Evolutionary conservation across 1,140 invertebrate species (phyloP).

Genomic region (Bombus impatiens): DNA sequence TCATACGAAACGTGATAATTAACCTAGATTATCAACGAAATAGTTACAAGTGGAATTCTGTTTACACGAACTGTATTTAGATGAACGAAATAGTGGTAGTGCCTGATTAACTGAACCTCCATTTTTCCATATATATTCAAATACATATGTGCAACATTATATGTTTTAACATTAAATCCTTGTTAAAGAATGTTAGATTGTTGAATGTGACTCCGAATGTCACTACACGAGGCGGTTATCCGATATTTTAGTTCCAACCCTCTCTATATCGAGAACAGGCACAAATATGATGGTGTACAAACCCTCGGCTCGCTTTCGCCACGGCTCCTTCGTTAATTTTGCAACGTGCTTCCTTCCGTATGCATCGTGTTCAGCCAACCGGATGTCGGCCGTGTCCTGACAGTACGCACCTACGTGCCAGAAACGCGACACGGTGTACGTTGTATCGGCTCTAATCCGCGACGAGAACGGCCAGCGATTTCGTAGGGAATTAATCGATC

Average conservation of each 20-base stretch:
- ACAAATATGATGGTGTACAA: neutral
- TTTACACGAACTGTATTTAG: fast-evolving
- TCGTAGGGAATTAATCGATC: slow-evolving; percentile 71
- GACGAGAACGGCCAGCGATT: slow-evolving; percentile 64
- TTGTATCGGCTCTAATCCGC: slow-evolving; percentile 59
- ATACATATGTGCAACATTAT: neutral
- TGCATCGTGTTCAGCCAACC: neutral
- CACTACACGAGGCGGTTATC: neutral
- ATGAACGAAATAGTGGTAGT: too few relatives aligned
- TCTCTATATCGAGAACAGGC: neutral
- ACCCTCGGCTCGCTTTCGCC: slow-evolving; percentile 45
- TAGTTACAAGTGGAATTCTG: too few relatives aligned
- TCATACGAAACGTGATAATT: neutral
- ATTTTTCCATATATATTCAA: too few relatives aligned
- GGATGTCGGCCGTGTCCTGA: neutral
- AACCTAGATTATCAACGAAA: neutral
- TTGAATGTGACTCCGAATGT: too few relatives aligned
- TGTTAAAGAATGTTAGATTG: neutral
- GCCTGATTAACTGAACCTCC: too few relatives aligned
- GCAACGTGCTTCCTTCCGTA: slow-evolving; percentile 47
- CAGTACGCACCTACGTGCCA: neutral
- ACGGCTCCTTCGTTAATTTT: slow-evolving; percentile 67
- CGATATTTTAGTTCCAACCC: neutral
- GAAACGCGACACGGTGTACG: slow-evolving; percentile 30
- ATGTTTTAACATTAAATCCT: neutral